A percentile compares a stretch with the other conserved stretches of the same genome.
These are phyloP conservation scores for Eublepharis macularius DNA, from an alignment of 2,113 vertebrate genomes.

Conservation along the genomic window DNA sequence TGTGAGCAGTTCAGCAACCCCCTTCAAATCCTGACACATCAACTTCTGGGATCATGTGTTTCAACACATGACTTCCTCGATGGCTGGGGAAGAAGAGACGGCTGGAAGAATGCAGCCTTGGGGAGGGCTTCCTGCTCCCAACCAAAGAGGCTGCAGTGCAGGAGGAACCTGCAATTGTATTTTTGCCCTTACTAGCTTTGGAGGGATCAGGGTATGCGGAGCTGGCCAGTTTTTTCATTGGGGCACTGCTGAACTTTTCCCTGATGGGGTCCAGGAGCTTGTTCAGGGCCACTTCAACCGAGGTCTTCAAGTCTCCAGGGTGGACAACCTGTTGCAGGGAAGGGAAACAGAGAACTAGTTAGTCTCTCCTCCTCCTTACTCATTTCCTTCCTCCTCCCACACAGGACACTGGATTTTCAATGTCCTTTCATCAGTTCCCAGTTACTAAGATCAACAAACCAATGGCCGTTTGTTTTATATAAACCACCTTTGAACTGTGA, in stretches of 20 bases:
- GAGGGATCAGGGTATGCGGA: conserved; percentile 84
- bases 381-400: background rate
- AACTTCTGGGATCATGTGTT: background rate
- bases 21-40: background rate
- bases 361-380: background rate
- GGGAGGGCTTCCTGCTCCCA: fast-evolving
- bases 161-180: conserved; percentile 27
- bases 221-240: conserved; percentile 85
- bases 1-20: too few relatives aligned
- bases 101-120: background rate
- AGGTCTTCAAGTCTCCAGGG: conserved; percentile 95
- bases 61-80: background rate
- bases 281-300: conserved; percentile 89
- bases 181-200: conserved; percentile 82
- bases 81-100: background rate
- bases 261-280: conserved; percentile 93
- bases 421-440: too few relatives aligned
- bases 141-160: fast-evolving
- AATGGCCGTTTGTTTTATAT: too few relatives aligned
- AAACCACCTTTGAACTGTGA: too few relatives aligned
- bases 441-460: background rate
- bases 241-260: conserved; percentile 88
- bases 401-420: background rate
- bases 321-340: conserved; percentile 80
- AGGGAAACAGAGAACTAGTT: background rate